Percentiles rank a stretch among this genome's conserved stretches.
Conservation (phyloP, 2,888 invertebrate species). For the Tetranychus truncatus region DNA sequence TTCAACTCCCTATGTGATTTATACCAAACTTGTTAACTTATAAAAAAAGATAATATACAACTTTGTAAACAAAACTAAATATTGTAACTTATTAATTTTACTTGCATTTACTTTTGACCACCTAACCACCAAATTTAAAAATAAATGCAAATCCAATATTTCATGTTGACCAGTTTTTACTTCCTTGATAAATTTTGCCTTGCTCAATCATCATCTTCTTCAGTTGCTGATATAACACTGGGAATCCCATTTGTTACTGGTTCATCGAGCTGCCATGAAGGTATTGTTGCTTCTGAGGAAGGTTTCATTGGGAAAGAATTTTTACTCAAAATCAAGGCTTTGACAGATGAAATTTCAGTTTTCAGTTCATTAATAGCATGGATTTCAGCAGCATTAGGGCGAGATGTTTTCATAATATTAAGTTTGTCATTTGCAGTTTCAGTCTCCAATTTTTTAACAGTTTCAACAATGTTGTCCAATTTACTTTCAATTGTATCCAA, state of each 20-base stretch:
- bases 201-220: too few species aligned
- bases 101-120: too few species aligned
- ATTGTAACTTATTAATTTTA: too few species aligned
- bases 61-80: too few species aligned
- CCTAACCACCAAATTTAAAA: too few species aligned
- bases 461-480: constrained; percentile 11
- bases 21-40: too few species aligned
- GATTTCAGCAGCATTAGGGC: constrained; percentile 1
- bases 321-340: constrained; percentile 19
- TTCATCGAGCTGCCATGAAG: constrained; percentile 20
- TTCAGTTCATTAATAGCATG: constrained; percentile 14
- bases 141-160: too few species aligned
- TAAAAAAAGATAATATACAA: too few species aligned
- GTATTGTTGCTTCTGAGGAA: constrained; percentile 12
- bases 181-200: too few species aligned
- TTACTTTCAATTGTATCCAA: constrained; percentile 10
- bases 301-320: constrained; percentile 19
- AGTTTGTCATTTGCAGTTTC: background rate
- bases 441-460: constrained; percentile 11
- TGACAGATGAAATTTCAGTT: constrained; percentile 20
- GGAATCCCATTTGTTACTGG: background rate
- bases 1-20: too few species aligned
- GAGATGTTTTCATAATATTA: background rate
- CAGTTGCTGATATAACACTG: too few species aligned
- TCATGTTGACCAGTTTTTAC: too few species aligned